A percentile compares a stretch with the other conserved stretches of the same genome.
phyloP scores from a whole-genome alignment of 1,140 invertebrate genomes.

The Ericerus pela region DNA sequence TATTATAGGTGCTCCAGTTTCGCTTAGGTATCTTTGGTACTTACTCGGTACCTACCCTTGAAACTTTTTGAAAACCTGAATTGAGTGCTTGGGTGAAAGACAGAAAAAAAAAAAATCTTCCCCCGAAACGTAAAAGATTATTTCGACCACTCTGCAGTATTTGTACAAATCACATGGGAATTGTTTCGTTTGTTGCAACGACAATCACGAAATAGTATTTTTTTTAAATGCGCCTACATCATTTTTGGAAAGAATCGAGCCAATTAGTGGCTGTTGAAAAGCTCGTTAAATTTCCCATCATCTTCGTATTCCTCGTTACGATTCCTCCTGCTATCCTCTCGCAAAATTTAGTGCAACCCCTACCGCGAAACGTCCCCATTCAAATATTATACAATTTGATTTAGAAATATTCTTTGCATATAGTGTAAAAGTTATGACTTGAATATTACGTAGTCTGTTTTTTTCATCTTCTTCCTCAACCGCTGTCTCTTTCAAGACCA shows the following conservation, averaged over 20 bases:
- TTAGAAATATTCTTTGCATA: not conserved
- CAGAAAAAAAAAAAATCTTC: not conserved
- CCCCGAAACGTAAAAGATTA: too few species aligned
- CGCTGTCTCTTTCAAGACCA: too few species aligned
- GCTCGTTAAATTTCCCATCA: not conserved
- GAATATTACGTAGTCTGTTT: slow-evolving; percentile 2
- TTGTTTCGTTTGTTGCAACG: not conserved
- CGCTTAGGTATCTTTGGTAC: too few species aligned
- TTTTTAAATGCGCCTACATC: too few species aligned
- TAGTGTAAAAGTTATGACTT: slow-evolving; percentile 4
- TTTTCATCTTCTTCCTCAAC: too few species aligned
- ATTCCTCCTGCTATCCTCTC: too few species aligned
- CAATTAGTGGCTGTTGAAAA: slow-evolving; percentile 5
- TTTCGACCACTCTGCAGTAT: not conserved
- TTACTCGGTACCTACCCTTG: too few species aligned
- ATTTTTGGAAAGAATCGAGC: not conserved
- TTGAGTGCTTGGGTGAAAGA: too few species aligned
- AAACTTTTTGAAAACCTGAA: too few species aligned
- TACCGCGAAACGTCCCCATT: not conserved
- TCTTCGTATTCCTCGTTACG: not conserved
- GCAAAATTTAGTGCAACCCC: too few species aligned
- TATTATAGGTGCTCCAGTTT: too few species aligned
- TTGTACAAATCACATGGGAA: not conserved
- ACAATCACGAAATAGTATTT: slow-evolving; percentile 3
- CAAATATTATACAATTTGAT: slow-evolving; percentile 9